Evolutionary conservation across 2,888 invertebrate genomes (phyloP), one percentile per base, ranked within the genome.

Genomic region (Macrophya annulata): DNA sequence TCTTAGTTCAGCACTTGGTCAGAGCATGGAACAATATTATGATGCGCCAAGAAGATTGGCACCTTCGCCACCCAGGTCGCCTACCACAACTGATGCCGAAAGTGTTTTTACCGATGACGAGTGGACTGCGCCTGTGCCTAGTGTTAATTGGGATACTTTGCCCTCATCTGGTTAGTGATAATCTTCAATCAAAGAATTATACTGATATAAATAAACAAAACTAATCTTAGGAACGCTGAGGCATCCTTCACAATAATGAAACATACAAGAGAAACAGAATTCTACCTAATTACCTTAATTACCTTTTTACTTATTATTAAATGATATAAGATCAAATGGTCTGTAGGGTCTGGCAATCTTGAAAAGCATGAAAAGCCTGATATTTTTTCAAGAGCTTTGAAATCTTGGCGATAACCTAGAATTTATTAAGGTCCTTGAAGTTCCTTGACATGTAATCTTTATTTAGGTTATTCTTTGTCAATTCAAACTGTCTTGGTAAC

Each of bases 71-170:
- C 95, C 95, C 8, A 95, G 95, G 31, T 93, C 95, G 84, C 95
- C 95, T 74, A 96, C 96, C 86, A 96, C 96, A n/a, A 96, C 96
- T 0, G 95, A 96, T 91, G 95, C 95, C 0, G 95, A 95, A 89
- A 96, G 96, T 89, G 96, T 96, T 5, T 96, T 96, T 87, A 96
- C 96, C 9, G 96, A 96, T 89, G 96, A 96, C 87, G 96, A 96
- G 89, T 96, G 95, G 95, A 93, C 94, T 4, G 94, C 94, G 88
- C 95, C 95, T 37, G 92, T 94, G 85, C 94, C 95, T 3, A 92
- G 91, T 84, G 94, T 94, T n/a, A 94, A 94, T 87, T 94, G 94
- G 94, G 93, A 94, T 84, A 94, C 94, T 2, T 94, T 94, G 88
- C 94, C 94, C 51, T 89, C 90, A 5, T 89, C 90, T 15, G 91